Evolutionary conservation across 2,797 vertebrate species (phyloP).

Genomic region (Avahi laniger): DNA sequence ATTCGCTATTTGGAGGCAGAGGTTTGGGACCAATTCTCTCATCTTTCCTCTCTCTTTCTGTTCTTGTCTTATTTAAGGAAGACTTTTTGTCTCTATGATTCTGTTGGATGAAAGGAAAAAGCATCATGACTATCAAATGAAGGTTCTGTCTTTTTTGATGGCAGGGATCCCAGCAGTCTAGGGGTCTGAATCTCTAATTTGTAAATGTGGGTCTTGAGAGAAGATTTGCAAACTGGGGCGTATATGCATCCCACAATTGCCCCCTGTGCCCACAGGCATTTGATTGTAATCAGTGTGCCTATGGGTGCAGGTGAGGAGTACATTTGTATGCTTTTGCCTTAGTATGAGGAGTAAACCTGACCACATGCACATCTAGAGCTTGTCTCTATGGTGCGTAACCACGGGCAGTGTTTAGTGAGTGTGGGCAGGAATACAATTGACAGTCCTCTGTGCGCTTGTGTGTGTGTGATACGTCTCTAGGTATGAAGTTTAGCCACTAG

Average conservation of each 20-base stretch:
- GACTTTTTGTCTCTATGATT: conserved; percentile 47
- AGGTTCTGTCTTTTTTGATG: background rate
- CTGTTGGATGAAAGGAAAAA: conserved; percentile 45
- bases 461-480: background rate
- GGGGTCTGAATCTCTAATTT: background rate
- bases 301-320: background rate
- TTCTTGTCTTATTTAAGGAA: conserved; percentile 60
- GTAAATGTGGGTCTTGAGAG: background rate
- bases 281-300: background rate
- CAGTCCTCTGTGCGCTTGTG: background rate
- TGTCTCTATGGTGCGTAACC: background rate
- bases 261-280: background rate
- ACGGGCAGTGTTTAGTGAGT: background rate
- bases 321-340: background rate
- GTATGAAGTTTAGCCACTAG: background rate
- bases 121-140: background rate
- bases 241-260: background rate
- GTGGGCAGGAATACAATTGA: background rate
- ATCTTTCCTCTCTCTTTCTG: background rate
- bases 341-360: background rate
- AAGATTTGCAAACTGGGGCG: background rate
- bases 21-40: background rate
- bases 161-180: background rate
- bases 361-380: background rate
- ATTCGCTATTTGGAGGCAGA: conserved; percentile 21